Conservation (phyloP, 1,140 invertebrate species). For the Drosophila repletoides region DNA sequence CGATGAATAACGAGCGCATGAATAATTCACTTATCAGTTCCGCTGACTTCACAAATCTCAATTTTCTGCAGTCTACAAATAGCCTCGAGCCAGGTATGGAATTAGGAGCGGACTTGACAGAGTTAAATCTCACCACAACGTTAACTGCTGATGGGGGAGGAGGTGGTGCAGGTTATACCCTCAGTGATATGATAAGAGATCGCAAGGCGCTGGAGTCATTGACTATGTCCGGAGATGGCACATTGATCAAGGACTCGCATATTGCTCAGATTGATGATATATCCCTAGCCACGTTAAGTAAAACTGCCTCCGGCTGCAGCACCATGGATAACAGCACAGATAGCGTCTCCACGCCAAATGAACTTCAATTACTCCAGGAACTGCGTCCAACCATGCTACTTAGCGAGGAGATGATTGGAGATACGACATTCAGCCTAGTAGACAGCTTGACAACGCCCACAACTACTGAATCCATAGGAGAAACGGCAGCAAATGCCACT, state of each 20-base stretch:
- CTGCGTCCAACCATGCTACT: slow-evolving; percentile 59
- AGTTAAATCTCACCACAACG: slow-evolving; percentile 45
- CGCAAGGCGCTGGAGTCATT: slow-evolving; percentile 71
- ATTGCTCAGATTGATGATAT: slow-evolving; percentile 80
- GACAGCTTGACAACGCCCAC: slow-evolving; percentile 62
- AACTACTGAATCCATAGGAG: slow-evolving; percentile 25
- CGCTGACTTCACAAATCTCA: slow-evolving; percentile 77
- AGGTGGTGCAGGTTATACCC: slow-evolving; percentile 67
- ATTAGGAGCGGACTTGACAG: neutral
- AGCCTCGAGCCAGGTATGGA: slow-evolving; percentile 42
- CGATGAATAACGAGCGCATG: slow-evolving; percentile 74
- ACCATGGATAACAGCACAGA: slow-evolving; percentile 81
- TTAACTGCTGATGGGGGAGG: slow-evolving; percentile 3
- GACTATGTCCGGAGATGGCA: slow-evolving; percentile 74
- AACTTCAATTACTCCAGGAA: slow-evolving; percentile 7
- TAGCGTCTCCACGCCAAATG: slow-evolving; percentile 58
- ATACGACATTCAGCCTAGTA: slow-evolving; percentile 70
- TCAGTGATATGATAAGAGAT: slow-evolving; percentile 76
- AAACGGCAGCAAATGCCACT: slow-evolving; percentile 34
- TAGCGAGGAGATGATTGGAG: slow-evolving; percentile 73
- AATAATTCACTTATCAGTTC: slow-evolving; percentile 80
- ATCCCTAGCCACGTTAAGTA: slow-evolving; percentile 66
- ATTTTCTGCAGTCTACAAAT: slow-evolving; percentile 71
- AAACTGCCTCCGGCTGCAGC: slow-evolving; percentile 74
- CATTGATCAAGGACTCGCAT: slow-evolving; percentile 77